Evolutionary conservation across 2,888 invertebrate genomes (phyloP), one percentile per base, ranked within the genome.

Genomic region (Drosophila multiciliata): DNA sequence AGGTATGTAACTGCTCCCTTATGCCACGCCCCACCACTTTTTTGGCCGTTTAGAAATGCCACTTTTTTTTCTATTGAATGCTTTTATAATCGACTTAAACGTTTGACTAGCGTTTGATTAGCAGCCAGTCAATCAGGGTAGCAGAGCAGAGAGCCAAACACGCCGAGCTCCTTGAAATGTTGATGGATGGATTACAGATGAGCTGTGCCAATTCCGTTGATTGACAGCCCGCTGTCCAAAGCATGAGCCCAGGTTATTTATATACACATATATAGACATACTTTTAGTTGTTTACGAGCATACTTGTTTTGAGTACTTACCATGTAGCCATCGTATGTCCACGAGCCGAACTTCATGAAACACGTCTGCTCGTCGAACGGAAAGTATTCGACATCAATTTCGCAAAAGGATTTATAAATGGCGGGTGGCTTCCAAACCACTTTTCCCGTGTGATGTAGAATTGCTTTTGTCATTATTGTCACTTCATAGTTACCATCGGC

Each of bases 401-500:
- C 98, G 92, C 98, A 98, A 93, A 98, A 98, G 88, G 98, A 98
- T 94, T 99, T 99, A 95, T 99, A 99, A 94, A 99, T 99, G 92
- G 99, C 99, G 23, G 99, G 99, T 45, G 99, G 99, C 93, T 99
- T 99, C 99, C 99, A 99, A 58, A 97, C 95, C 78, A 99, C 98
- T 93, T 96, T 97, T 32, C 99, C 99, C 83, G 97, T 97, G 93
- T 97, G 97, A 92, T 98, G 97, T 66, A 99, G 95, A 89, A 98
- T 98, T 80, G 98, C 99, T 94, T 99, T 99, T 83, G 99, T 99
- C 97, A 98, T 98, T 93, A 99, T 97, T 89, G 98, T 99, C 92
- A 99, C 98, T 94, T 98, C 98, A 94, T 99, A 99, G 94, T 98
- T 98, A 79, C 99, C 99, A 93, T 99, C 99, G 85, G 99, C 99